A percentile compares a stretch with the other conserved stretches of the same genome.
phyloP scores from a whole-genome alignment of 2,113 vertebrate species.

The Peromyscus maniculatus region DNA sequence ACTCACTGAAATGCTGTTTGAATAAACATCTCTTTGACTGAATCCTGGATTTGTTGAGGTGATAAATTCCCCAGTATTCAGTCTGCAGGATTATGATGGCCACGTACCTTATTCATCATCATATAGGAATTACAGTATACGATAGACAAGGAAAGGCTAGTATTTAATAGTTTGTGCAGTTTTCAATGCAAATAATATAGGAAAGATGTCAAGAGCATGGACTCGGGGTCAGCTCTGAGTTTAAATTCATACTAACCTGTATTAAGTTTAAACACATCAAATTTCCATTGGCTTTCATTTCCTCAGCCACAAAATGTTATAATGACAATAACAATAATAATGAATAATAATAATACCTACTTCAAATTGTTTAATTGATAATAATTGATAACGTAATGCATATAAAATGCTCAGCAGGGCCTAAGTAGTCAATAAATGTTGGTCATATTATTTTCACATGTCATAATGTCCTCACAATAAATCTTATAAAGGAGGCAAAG shows the following conservation, averaged over 20 bases:
- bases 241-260: background rate
- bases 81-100: background rate
- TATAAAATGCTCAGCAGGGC: constrained; percentile 6
- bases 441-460: background rate
- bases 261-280: background rate
- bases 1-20: background rate
- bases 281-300: constrained; percentile 13
- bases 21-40: constrained; percentile 42
- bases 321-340: background rate
- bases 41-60: background rate
- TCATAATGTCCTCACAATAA: constrained; percentile 39
- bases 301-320: background rate
- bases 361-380: background rate
- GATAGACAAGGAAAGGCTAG: background rate
- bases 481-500: background rate
- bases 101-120: constrained; percentile 8
- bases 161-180: background rate
- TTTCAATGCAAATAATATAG: background rate
- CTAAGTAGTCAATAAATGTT: background rate
- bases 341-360: background rate
- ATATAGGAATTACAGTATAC: constrained; percentile 30
- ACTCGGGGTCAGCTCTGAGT: background rate
- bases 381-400: background rate
- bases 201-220: background rate
- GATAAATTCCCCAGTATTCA: background rate